Conservation (phyloP, 2,113 vertebrate genomes). For the Cheilinus undulatus region DNA sequence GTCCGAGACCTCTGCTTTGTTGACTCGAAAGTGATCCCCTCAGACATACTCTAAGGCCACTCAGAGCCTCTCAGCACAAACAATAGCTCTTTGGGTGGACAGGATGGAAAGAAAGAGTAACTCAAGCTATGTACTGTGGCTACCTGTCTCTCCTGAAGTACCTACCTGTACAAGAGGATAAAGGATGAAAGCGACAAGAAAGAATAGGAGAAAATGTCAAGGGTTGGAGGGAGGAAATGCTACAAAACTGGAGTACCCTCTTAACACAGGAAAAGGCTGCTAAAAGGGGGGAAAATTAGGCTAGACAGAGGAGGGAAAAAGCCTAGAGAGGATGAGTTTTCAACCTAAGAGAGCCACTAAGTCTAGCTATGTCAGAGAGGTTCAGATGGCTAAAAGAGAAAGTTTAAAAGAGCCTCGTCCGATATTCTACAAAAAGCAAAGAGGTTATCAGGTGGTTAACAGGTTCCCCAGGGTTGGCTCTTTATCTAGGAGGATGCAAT, state of each 20-base stretch:
- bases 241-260: conserved; percentile 60
- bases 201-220: conserved; percentile 59
- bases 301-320: conserved; percentile 1
- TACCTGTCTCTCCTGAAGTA: conserved; percentile 66
- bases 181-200: conserved; percentile 42
- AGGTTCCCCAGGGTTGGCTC: too few species aligned
- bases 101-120: conserved; percentile 62
- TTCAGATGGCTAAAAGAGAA: conserved; percentile 1
- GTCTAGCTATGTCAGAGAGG: conserved; percentile 12
- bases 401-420: background rate
- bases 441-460: background rate
- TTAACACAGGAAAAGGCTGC: conserved; percentile 52
- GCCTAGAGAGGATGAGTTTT: conserved; percentile 6
- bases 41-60: conserved; percentile 70
- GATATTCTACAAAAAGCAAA: background rate
- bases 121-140: conserved; percentile 57
- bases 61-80: conserved; percentile 72
- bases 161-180: conserved; percentile 65
- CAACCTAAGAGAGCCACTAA: conserved; percentile 24
- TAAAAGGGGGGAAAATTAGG: background rate
- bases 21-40: conserved; percentile 66
- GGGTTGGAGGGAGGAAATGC: conserved; percentile 57
- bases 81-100: conserved; percentile 70
- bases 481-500: conserved; percentile 8
- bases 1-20: conserved; percentile 75